Conservation (phyloP, 2,888 invertebrate genomes). For the Horisme vitalbata region DNA sequence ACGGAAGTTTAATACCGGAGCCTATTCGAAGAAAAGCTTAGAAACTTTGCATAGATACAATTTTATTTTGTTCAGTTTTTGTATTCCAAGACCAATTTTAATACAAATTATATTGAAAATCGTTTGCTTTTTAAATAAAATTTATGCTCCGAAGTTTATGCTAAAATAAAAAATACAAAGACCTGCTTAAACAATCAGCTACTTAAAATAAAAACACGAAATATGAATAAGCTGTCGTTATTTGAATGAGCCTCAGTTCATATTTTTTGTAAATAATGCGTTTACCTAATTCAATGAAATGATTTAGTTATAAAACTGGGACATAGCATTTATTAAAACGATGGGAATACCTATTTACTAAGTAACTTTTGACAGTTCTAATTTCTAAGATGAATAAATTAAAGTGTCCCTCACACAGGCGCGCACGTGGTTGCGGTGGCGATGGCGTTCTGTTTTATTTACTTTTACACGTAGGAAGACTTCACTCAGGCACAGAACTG, state of each 20-base stretch:
- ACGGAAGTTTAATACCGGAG: not conserved
- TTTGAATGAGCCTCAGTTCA: not conserved
- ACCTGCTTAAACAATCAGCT: not conserved
- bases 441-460: no score
- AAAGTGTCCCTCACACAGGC: no score
- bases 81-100: no score
- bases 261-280: constrained; percentile 40
- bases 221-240: not conserved
- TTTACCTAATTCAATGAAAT: constrained; percentile 51
- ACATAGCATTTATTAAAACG: constrained; percentile 20
- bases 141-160: not conserved
- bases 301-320: constrained; percentile 14
- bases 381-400: constrained; percentile 12
- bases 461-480: no score
- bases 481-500: no score
- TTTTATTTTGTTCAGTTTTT: no score
- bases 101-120: no score
- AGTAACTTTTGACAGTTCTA: constrained; percentile 11
- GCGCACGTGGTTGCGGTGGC: no score
- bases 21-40: constrained; percentile 2
- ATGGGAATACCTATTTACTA: constrained; percentile 6
- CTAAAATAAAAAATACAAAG: not conserved
- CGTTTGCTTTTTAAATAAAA: not conserved
- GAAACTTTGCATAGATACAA: no score
- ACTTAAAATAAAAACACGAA: no score